A percentile compares a stretch with the other conserved stretches of the same genome.
phyloP scores from a whole-genome alignment of 1,140 invertebrate genomes.

The Achroia grisella region DNA sequence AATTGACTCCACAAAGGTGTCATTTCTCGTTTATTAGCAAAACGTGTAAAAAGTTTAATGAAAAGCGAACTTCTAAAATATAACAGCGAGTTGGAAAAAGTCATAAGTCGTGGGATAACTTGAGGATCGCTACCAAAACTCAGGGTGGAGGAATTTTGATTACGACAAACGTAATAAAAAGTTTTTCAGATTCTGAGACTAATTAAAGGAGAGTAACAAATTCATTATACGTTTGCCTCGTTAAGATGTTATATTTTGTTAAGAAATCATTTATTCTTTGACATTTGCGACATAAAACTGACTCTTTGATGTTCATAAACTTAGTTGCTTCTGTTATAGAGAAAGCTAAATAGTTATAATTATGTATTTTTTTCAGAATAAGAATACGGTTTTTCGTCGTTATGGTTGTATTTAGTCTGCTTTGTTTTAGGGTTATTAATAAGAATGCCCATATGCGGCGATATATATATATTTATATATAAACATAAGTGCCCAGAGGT shows the following conservation, averaged over 20 bases:
- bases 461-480: no score
- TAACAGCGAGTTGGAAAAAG: constrained; percentile 11
- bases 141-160: constrained; percentile 27
- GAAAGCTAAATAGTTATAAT: no score
- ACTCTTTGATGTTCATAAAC: no score
- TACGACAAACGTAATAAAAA: constrained; percentile 35
- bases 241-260: constrained; percentile 18
- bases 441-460: no score
- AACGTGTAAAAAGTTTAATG: constrained; percentile 13
- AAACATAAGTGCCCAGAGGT: no score
- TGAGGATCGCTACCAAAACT: constrained; percentile 18
- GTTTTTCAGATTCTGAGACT: constrained; percentile 15
- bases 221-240: constrained; percentile 29
- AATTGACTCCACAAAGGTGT: constrained; percentile 1
- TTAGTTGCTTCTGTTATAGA: no score
- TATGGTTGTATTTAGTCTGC: no score
- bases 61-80: constrained; percentile 7
- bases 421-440: no score
- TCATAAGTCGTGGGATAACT: constrained; percentile 26
- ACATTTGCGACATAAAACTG: no score
- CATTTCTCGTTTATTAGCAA: constrained; percentile 9
- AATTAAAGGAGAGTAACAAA: constrained; percentile 36
- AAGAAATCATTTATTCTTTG: no score
- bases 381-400: no score
- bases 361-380: no score